A percentile compares a stretch with the other conserved stretches of the same genome.
Evolutionary conservation across 23 tunicate genomes (phyloP).

Genomic region (Halocynthia roretzi): DNA sequence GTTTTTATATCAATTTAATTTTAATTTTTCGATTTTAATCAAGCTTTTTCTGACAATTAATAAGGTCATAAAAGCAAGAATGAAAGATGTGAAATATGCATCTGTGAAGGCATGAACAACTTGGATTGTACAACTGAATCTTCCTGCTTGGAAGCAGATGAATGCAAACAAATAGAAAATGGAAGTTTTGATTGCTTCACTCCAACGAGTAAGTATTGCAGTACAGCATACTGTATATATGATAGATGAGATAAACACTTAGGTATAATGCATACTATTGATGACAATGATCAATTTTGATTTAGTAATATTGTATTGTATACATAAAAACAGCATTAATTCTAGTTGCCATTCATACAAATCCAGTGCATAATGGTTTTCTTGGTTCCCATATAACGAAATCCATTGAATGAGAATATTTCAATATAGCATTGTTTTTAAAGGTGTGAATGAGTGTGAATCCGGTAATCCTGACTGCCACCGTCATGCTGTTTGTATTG

Average conservation of each 20-base stretch:
- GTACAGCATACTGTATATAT: too few species aligned
- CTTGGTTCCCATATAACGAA: too few species aligned
- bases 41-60: not conserved
- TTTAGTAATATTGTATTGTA: too few species aligned
- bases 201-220: not conserved
- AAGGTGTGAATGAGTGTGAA: constrained; percentile 41
- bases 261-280: too few species aligned
- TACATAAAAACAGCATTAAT: too few species aligned
- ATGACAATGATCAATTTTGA: too few species aligned
- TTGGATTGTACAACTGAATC: not conserved
- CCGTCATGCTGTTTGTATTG: constrained; percentile 25
- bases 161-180: not conserved
- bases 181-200: constrained; percentile 2
- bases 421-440: not conserved
- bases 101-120: constrained; percentile 1
- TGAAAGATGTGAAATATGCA: not conserved
- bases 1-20: too few species aligned
- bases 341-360: too few species aligned
- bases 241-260: too few species aligned
- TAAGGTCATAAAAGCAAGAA: not conserved
- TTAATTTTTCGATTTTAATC: too few species aligned
- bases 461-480: constrained; percentile 23
- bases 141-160: not conserved
- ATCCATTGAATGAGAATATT: too few species aligned
- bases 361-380: too few species aligned